A percentile compares a stretch with the other conserved stretches of the same genome.
Evolutionary conservation across 2,797 vertebrate genomes (phyloP).

Genomic region (Falco biarmicus): DNA sequence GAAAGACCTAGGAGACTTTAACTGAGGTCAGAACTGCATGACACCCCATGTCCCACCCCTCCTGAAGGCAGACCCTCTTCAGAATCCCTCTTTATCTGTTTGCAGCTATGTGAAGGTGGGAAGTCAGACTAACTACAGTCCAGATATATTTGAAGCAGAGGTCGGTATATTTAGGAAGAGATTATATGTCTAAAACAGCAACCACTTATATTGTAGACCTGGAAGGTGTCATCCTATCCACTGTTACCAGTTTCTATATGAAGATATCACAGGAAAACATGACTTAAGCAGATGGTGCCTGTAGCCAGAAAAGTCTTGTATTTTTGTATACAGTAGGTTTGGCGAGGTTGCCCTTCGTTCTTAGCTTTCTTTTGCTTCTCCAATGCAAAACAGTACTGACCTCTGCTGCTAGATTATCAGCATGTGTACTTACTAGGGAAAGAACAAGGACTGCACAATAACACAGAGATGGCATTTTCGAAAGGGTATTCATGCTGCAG

Average conservation of each 20-base stretch:
- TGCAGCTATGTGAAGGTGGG: background rate
- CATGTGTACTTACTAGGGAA: background rate
- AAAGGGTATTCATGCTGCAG: background rate
- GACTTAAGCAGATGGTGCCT: background rate
- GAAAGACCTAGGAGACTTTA: background rate
- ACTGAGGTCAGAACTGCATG: background rate
- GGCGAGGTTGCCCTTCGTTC: background rate
- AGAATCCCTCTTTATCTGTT: background rate
- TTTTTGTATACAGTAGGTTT: background rate
- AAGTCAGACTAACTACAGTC: background rate
- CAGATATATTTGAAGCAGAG: background rate
- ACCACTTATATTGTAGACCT: background rate
- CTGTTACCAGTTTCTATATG: background rate
- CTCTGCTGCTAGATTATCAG: slow-evolving; percentile 55
- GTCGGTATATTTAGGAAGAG: background rate
- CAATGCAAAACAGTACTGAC: slow-evolving; percentile 62
- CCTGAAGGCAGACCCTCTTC: background rate
- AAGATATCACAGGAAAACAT: background rate
- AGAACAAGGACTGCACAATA: background rate
- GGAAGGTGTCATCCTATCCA: background rate
- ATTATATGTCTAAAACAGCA: background rate
- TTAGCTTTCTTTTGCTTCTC: background rate
- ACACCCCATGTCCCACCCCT: fast-evolving
- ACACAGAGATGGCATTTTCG: background rate
- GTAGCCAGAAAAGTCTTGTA: background rate